Evolutionary conservation across 2,113 vertebrate genomes (phyloP).

Genomic region (Muscicapa adusta): DNA sequence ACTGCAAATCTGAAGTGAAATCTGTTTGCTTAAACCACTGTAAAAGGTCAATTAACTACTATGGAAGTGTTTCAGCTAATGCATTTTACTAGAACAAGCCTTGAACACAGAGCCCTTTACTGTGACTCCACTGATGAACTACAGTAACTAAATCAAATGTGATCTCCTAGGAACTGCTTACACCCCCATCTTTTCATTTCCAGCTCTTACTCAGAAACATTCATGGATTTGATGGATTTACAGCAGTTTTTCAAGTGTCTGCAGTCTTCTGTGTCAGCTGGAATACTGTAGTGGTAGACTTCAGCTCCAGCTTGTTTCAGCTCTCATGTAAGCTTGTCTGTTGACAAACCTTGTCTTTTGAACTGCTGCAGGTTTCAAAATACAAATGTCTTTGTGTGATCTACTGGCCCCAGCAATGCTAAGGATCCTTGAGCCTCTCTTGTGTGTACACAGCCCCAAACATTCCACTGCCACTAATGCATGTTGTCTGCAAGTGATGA

Average conservation of each 20-base stretch:
- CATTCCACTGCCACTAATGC: not conserved
- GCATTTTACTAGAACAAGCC: not conserved
- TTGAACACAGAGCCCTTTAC: not conserved
- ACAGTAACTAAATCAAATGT: not conserved
- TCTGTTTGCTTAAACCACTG: constrained; percentile 37
- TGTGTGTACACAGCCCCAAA: not conserved
- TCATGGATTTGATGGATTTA: not conserved
- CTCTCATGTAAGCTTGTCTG: not conserved
- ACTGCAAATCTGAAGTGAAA: constrained; percentile 31
- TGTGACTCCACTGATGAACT: not conserved
- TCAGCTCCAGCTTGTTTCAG: not conserved
- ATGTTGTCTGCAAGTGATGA: not conserved
- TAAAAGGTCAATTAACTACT: constrained; percentile 44
- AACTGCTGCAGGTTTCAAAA: not conserved
- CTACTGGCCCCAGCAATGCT: not conserved
- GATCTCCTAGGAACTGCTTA: not conserved
- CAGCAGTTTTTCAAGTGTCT: not conserved
- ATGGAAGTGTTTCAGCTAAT: not conserved
- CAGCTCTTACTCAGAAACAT: not conserved
- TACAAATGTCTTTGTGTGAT: not conserved
- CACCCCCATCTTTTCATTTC: not conserved
- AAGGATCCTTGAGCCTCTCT: not conserved
- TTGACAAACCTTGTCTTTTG: not conserved
- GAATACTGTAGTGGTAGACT: not conserved
- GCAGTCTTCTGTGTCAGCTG: not conserved